Evolutionary conservation across 2,113 vertebrate genomes (phyloP), one percentile per base, ranked within the genome.

Genomic region (Nansenia antarctica): DNA sequence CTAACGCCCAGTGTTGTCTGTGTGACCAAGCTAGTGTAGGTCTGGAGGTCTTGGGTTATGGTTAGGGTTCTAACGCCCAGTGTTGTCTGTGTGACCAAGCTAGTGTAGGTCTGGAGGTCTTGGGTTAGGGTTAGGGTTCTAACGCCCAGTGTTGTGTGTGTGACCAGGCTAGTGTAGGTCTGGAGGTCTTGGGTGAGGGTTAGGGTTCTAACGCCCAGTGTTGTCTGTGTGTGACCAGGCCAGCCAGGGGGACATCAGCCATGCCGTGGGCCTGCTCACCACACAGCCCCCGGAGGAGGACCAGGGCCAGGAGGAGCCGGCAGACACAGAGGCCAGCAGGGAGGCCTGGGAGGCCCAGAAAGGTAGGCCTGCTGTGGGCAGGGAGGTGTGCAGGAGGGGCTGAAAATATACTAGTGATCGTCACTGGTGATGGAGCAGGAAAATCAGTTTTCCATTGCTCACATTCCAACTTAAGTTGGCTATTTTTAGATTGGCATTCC

Each of bases 171-270:
- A n/a, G n/a, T n/a, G n/a, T n/a, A n/a, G n/a, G n/a, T n/a, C n/a
- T n/a, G n/a, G n/a, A n/a, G n/a, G n/a, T n/a, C n/a, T n/a, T n/a
- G n/a, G n/a, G n/a, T n/a, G n/a, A n/a, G n/a, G n/a, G n/a, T n/a
- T n/a, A n/a, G n/a, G n/a, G n/a, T 49, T 49, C 18, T 49, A 49
- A 11, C 27, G 12, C 37, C 22, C 31, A 1, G 57, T 35, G 61
- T 32, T 20, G 14, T 52, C 42, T 73, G 20, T 55, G 4, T 24
- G 24, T 12, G 29, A 0, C 35, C 42, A 99, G 97, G 95, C 94
- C 73, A 94, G 95, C 78, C 93, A 96, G 65, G 95, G 95, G 61
- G 95, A 99, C 80, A 82, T 98, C 9, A 94, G 92, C 57, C 94
- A 95, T 73, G 96, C 96, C 0, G 93, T 99, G 26, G 90, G 89